Evolutionary conservation across 2,113 vertebrate genomes (phyloP).

Genomic region (Gymnogyps californianus): DNA sequence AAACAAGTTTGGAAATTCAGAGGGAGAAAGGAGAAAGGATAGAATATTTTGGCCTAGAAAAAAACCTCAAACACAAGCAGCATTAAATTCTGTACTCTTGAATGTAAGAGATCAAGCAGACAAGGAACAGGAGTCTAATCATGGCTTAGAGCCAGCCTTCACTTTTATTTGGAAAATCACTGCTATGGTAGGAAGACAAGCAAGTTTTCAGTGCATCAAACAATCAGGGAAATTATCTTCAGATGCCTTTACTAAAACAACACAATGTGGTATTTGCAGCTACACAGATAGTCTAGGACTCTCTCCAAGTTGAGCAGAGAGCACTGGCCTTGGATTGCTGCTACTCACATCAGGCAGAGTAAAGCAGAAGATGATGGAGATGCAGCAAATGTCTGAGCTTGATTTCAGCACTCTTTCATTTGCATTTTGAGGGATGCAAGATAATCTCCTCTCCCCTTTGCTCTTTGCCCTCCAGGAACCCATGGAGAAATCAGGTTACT

Average conservation of each 20-base stretch:
- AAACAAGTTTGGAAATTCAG: background rate
- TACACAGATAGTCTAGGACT: background rate
- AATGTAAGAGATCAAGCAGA: background rate
- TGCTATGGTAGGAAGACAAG: background rate
- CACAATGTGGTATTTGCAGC: background rate
- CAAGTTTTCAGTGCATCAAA: background rate
- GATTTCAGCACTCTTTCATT: background rate
- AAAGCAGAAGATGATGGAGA: background rate
- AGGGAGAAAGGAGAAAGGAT: background rate
- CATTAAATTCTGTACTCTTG: background rate
- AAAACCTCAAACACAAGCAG: background rate
- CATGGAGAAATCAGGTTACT: slow-evolving; percentile 87
- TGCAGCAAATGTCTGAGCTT: background rate
- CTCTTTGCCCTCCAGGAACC: slow-evolving; percentile 73
- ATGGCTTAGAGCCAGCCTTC: background rate
- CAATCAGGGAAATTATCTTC: background rate
- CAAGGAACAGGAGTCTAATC: background rate
- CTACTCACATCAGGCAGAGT: background rate
- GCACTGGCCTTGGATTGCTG: background rate
- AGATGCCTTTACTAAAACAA: background rate
- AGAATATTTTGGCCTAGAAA: background rate
- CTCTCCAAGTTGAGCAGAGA: background rate
- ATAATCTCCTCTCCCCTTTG: background rate
- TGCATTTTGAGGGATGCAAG: background rate
- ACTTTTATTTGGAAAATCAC: background rate